Percentiles rank a stretch among this genome's conserved stretches.
Evolutionary conservation across 2,797 vertebrate species (phyloP).

Genomic region (Mallotus villosus): DNA sequence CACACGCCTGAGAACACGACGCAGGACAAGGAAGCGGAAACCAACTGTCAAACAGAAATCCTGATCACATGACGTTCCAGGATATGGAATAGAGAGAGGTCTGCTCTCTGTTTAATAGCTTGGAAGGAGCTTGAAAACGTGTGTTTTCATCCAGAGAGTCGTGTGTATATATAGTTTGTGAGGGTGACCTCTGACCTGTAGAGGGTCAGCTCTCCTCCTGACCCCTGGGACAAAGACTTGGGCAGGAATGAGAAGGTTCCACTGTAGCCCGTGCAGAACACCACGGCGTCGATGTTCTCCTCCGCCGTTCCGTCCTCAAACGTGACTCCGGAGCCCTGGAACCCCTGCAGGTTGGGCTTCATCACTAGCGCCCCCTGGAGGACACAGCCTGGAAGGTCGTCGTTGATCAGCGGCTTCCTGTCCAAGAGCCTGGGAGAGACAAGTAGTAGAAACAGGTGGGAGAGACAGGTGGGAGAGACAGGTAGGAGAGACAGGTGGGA

Average conservation of each 20-base stretch:
- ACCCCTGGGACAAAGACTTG: conserved; percentile 42
- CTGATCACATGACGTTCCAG: no score
- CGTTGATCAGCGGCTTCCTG: conserved; percentile 60
- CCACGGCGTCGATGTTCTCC: conserved; percentile 69
- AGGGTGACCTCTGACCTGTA: conserved; percentile 66
- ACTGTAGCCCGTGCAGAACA: conserved; percentile 80
- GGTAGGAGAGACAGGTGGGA: not conserved
- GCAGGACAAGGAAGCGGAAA: not conserved
- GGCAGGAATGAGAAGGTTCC: conserved; percentile 72
- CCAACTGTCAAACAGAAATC: not conserved
- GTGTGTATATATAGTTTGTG: not conserved
- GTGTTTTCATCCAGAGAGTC: no score
- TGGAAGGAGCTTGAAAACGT: not conserved
- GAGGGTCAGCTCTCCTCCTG: conserved; percentile 55
- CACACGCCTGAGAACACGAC: conserved; percentile 49
- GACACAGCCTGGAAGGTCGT: conserved; percentile 75
- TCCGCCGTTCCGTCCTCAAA: conserved; percentile 75
- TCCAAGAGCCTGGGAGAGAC: conserved; percentile 61
- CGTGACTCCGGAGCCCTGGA: conserved; percentile 62
- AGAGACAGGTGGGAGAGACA: not conserved
- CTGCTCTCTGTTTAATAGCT: no score
- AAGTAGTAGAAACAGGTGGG: not conserved
- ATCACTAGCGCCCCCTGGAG: conserved; percentile 70
- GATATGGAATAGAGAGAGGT: no score
- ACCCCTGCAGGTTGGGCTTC: conserved; percentile 70